Conservation (phyloP, 2,113 vertebrate species). For the Sarotherodon lohbergeri region DNA sequence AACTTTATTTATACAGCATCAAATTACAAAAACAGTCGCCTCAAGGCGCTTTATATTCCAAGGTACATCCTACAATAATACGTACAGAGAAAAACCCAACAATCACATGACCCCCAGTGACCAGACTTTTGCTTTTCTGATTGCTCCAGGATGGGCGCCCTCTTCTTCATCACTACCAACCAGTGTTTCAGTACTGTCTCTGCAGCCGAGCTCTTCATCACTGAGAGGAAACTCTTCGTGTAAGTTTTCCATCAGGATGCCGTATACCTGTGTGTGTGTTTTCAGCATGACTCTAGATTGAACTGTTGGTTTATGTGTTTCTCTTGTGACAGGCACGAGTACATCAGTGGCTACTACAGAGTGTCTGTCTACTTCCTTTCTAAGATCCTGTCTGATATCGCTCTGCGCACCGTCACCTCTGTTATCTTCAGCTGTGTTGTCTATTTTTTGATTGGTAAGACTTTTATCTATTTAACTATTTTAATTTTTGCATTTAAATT, state of each 20-base stretch:
- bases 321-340: conserved; percentile 84
- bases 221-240: conserved; percentile 89
- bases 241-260: conserved; percentile 58
- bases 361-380: conserved; percentile 88
- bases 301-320: background rate
- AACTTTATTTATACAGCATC: background rate
- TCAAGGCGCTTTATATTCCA: background rate
- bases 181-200: conserved; percentile 90
- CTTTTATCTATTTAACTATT: background rate
- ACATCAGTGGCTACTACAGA: conserved; percentile 94
- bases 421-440: conserved; percentile 80
- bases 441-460: conserved; percentile 89
- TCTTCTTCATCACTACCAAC: conserved; percentile 91
- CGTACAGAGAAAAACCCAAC: background rate
- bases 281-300: background rate
- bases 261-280: background rate
- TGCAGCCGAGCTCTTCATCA: conserved; percentile 86
- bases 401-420: conserved; percentile 79
- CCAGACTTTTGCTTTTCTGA: background rate
- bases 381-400: conserved; percentile 82
- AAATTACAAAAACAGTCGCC: background rate
- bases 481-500: background rate
- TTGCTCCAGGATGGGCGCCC: conserved; percentile 79
- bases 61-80: background rate
- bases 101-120: background rate